phyloP scores from a whole-genome alignment of 2,113 vertebrate genomes.

The Talpa occidentalis region DNA sequence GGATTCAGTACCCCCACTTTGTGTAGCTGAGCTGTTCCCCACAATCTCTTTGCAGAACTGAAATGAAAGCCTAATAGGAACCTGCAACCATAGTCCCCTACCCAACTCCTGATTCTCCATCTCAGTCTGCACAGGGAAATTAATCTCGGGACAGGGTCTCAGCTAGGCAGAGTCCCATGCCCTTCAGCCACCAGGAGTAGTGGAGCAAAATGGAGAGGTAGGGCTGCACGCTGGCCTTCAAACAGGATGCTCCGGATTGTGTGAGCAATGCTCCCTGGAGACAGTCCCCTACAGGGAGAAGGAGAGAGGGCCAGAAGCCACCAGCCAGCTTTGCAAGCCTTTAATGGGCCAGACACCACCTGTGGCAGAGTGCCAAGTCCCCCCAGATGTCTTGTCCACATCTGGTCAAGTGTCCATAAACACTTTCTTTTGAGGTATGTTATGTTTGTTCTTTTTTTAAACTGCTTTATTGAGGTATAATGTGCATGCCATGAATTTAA shows the following conservation, averaged over 20 bases:
- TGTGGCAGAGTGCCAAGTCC: neutral
- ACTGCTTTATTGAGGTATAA: neutral
- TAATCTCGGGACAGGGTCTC: neutral
- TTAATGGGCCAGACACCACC: fast-evolving
- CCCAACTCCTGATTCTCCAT: neutral
- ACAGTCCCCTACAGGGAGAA: neutral
- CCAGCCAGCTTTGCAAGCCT: neutral
- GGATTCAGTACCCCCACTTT: neutral
- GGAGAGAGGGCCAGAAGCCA: neutral
- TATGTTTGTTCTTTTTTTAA: neutral
- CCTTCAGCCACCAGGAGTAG: neutral
- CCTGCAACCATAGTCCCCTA: neutral
- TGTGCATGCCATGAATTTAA: neutral
- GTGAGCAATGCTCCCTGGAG: fast-evolving
- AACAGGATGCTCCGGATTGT: fast-evolving
- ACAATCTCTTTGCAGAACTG: neutral
- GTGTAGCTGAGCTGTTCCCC: neutral
- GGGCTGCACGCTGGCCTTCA: neutral
- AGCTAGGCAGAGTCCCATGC: fast-evolving
- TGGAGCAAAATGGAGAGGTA: neutral
- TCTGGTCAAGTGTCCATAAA: neutral
- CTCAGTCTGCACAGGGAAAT: neutral
- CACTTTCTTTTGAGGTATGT: neutral
- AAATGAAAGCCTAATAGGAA: neutral
- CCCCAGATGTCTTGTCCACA: neutral